Percentiles rank a stretch among this genome's conserved stretches.
These are phyloP conservation scores for Lampropteryx suffumata DNA, from an alignment of 2,888 invertebrate species.

Conservation along the genomic window DNA sequence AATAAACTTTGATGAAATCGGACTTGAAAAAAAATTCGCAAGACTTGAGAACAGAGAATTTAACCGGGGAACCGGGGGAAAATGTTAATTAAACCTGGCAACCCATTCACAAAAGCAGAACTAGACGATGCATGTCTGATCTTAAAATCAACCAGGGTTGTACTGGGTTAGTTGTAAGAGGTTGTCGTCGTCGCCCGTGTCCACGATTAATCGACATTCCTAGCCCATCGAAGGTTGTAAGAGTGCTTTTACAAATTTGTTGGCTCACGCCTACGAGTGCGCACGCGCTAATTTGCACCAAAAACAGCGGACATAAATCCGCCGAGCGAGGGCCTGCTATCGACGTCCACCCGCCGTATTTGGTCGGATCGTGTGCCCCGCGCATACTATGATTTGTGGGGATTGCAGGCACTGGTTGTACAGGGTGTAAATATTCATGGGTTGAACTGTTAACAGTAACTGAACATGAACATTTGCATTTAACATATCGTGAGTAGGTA, in stretches of 20 bases:
- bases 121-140: too few species aligned
- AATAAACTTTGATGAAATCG: too few species aligned
- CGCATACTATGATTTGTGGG: conserved; percentile 74
- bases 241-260: conserved; percentile 62
- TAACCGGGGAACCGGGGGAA: too few species aligned
- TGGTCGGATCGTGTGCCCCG: conserved; percentile 70
- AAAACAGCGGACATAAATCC: conserved; percentile 76
- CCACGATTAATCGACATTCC: conserved; percentile 14
- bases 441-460: conserved; percentile 20
- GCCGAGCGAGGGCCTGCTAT: conserved; percentile 61
- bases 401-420: conserved; percentile 13
- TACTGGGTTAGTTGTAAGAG: background rate
- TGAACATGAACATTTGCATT: conserved; percentile 13
- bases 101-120: too few species aligned
- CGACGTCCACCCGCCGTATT: conserved; percentile 67
- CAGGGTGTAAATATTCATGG: conserved; percentile 25
- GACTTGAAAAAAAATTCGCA: too few species aligned
- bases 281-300: conserved; percentile 75
- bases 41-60: too few species aligned
- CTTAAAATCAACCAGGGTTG: background rate
- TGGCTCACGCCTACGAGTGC: conserved; percentile 69
- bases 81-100: too few species aligned
- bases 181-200: background rate
- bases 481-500: conserved; percentile 13
- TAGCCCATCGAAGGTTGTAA: conserved; percentile 38